Evolutionary conservation across 2,113 vertebrate species (phyloP).

Genomic region (Mus pahari): DNA sequence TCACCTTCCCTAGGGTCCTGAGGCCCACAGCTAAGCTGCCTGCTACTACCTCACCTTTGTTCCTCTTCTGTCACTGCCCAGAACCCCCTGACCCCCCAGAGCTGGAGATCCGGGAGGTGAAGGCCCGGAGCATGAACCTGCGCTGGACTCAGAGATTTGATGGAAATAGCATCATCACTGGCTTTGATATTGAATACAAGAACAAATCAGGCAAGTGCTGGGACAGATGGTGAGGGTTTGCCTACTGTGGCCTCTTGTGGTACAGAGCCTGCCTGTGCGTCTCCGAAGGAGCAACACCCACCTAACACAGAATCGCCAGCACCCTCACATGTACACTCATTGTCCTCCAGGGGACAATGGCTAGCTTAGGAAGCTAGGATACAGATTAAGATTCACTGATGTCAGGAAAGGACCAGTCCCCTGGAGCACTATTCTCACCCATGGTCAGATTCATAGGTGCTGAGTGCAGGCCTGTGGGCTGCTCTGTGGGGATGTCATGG

Average conservation of each 20-base stretch:
- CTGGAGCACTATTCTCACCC: not conserved
- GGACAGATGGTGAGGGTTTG: fast-evolving
- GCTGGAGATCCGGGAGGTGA: slow-evolving; percentile 97
- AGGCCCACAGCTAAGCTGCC: not conserved
- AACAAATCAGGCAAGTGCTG: slow-evolving; percentile 94
- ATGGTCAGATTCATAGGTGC: not conserved
- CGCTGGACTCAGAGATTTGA: slow-evolving; percentile 98
- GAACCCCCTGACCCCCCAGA: slow-evolving; percentile 98
- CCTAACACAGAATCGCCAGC: not conserved
- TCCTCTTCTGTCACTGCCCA: slow-evolving; percentile 63
- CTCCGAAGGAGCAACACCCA: no score
- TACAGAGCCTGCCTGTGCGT: not conserved
- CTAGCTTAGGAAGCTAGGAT: not conserved
- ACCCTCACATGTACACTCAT: not conserved
- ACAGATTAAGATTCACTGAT: not conserved
- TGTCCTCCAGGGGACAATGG: not conserved
- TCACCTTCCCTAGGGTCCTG: not conserved
- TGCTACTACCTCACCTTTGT: not conserved
- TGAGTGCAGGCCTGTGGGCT: not conserved
- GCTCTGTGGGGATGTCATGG: not conserved
- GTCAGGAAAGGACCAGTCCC: not conserved
- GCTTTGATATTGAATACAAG: slow-evolving; percentile 99
- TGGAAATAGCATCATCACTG: slow-evolving; percentile 98
- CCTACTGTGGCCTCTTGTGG: fast-evolving
- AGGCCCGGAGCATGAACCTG: slow-evolving; percentile 98